Conservation (phyloP, 2,888 invertebrate species). For the Auanema freiburgensis region DNA sequence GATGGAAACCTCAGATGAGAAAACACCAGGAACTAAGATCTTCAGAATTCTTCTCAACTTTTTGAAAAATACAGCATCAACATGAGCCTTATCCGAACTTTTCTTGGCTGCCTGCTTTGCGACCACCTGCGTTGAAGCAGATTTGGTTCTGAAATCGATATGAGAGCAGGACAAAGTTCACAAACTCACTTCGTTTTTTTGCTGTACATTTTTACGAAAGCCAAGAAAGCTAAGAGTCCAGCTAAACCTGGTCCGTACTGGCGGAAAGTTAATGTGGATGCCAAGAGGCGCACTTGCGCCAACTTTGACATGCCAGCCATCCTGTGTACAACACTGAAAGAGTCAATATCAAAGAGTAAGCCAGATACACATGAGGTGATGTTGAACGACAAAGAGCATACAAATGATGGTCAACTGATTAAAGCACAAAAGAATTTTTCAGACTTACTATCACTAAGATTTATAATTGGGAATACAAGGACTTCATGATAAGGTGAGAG, state of each 20-base stretch:
- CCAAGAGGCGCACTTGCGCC: conserved; percentile 18
- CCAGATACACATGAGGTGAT: no score
- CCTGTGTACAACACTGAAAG: no score
- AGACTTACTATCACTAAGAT: no score
- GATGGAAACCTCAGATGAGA: conserved; percentile 48
- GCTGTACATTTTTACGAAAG: conserved; percentile 27
- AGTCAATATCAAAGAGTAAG: no score
- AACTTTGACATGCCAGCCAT: conserved; percentile 22
- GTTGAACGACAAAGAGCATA: no score
- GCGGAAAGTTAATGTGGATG: conserved; percentile 14
- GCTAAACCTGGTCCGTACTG: conserved; percentile 46
- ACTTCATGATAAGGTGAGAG: no score
- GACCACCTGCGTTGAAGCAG: conserved; percentile 9
- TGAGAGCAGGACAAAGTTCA: no score
- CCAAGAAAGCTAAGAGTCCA: conserved; percentile 40
- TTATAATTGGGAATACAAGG: no score
- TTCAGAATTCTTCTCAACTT: conserved; percentile 48
- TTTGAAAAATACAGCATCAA: conserved; percentile 44
- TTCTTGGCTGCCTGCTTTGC: conserved; percentile 16
- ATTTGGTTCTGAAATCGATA: conserved; percentile 10
- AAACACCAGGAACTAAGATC: conserved; percentile 51
- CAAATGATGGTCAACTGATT: no score
- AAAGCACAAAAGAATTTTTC: no score
- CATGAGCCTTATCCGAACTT: conserved; percentile 31
- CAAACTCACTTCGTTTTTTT: conserved; percentile 12